These are phyloP conservation scores for Apantesis nais DNA, from an alignment of 2,888 invertebrate species.

Conservation along the genomic window DNA sequence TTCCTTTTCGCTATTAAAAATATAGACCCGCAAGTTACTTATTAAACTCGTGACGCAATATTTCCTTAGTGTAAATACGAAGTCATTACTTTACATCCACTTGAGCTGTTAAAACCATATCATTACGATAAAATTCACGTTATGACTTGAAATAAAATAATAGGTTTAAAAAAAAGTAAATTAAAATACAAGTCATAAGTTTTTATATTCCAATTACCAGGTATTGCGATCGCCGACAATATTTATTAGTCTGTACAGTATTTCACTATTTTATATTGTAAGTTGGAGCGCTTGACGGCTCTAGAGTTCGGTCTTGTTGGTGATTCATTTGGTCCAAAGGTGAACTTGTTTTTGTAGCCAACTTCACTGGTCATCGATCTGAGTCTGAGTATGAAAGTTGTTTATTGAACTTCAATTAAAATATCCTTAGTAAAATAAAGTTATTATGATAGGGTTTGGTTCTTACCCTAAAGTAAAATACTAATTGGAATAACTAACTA, in stretches of 20 bases:
- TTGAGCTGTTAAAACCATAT: constrained; percentile 49
- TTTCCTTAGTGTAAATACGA: constrained; percentile 10
- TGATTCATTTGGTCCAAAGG: constrained; percentile 3
- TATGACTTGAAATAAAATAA: constrained; percentile 5
- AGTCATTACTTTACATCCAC: constrained; percentile 44
- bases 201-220: not conserved
- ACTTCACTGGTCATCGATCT: not conserved
- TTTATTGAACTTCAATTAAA: not conserved
- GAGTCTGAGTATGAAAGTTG: not conserved
- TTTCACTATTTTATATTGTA: not conserved
- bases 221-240: not conserved
- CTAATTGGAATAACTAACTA: not conserved
- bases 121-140: constrained; percentile 45
- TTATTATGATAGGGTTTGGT: not conserved
- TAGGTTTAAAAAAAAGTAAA: not conserved
- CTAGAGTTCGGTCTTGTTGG: not conserved
- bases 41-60: not conserved
- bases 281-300: not conserved
- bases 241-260: constrained; percentile 7
- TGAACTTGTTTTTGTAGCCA: constrained; percentile 1
- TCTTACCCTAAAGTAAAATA: not conserved
- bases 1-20: too few relatives aligned
- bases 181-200: not conserved
- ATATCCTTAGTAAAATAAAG: not conserved
- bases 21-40: not conserved